phyloP scores from a whole-genome alignment of 2,797 vertebrate genomes.

The Rhinella marina region DNA sequence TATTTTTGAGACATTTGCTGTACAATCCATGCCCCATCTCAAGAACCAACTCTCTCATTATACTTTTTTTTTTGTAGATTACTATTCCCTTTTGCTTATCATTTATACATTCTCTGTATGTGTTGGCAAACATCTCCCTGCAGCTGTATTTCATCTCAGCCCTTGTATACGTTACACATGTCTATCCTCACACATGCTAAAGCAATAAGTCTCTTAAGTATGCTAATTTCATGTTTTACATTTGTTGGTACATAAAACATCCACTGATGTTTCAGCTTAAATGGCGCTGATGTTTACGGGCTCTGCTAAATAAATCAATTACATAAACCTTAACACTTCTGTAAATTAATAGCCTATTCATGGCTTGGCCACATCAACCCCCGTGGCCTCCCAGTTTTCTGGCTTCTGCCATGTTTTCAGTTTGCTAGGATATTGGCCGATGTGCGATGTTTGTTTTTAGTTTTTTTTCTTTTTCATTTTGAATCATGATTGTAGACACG shows the following conservation, averaged over 20 bases:
- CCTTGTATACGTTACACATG: slow-evolving; percentile 27
- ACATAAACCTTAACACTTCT: slow-evolving; percentile 48
- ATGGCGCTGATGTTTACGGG: slow-evolving; percentile 25
- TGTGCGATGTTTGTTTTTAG: slow-evolving; percentile 39
- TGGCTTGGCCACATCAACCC: slow-evolving; percentile 9
- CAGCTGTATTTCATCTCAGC: slow-evolving; percentile 36
- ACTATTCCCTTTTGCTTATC: slow-evolving; percentile 6
- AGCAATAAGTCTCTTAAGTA: slow-evolving; percentile 41
- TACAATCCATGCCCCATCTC: no score
- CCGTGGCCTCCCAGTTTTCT: slow-evolving; percentile 23
- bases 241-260: slow-evolving; percentile 27
- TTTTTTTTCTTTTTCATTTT: neutral
- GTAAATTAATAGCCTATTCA: slow-evolving; percentile 41
- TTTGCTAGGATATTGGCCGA: slow-evolving; percentile 30
- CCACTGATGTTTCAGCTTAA: slow-evolving; percentile 41
- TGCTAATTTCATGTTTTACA: slow-evolving; percentile 48
- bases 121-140: slow-evolving; percentile 20
- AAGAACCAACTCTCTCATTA: no score
- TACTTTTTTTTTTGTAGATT: neutral
- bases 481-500: slow-evolving; percentile 19
- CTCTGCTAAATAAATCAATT: slow-evolving; percentile 51
- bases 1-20: no score
- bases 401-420: slow-evolving; percentile 29
- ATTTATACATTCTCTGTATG: slow-evolving; percentile 21
- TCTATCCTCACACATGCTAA: slow-evolving; percentile 49